Conservation (phyloP, 2,888 invertebrate species). For the Stenoptilia bipunctidactyla region DNA sequence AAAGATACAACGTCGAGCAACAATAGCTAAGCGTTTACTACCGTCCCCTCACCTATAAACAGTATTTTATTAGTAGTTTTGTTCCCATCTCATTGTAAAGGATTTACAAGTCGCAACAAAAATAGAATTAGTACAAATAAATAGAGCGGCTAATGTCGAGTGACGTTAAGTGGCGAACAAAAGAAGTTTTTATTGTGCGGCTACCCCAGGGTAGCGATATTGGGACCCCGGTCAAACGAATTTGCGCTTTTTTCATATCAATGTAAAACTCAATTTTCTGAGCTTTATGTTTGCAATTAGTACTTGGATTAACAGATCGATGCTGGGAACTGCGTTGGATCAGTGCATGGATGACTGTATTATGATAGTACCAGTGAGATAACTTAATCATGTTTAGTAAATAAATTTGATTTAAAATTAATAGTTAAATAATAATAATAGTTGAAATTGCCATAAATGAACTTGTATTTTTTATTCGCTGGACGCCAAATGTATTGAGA, state of each 20-base stretch:
- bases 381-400: too few relatives aligned
- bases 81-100: neutral
- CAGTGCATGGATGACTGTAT: too few relatives aligned
- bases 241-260: neutral
- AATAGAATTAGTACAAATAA: constrained; percentile 60
- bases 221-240: neutral
- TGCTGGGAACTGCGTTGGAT: constrained; percentile 15
- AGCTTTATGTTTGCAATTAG: constrained; percentile 9
- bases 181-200: constrained; percentile 34
- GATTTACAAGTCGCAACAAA: constrained; percentile 37
- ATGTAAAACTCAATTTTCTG: constrained; percentile 2
- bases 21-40: too few relatives aligned
- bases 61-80: neutral
- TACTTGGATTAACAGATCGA: constrained; percentile 41
- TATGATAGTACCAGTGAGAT: too few relatives aligned
- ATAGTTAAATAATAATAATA: too few relatives aligned
- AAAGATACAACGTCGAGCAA: too few relatives aligned
- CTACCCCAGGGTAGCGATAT: constrained; percentile 1
- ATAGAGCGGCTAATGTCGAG: constrained; percentile 35
- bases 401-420: too few relatives aligned
- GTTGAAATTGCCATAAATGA: too few relatives aligned
- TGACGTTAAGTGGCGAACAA: constrained; percentile 56
- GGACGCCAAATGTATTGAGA: too few relatives aligned
- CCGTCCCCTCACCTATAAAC: neutral
- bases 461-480: too few relatives aligned